Evolutionary conservation across 2,888 invertebrate species (phyloP).

Genomic region (Spisula subtruncata): DNA sequence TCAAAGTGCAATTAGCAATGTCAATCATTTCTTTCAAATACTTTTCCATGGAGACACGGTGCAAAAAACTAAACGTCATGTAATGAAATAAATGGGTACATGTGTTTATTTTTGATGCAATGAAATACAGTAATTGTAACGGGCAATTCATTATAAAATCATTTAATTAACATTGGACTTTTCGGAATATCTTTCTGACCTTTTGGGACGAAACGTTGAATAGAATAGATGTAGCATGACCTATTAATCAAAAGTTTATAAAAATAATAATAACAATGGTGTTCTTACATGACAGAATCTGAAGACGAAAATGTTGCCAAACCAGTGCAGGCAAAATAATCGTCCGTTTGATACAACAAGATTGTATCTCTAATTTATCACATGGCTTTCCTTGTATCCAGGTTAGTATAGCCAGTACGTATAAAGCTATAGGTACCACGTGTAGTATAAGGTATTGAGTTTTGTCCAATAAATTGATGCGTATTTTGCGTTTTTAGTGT

Average conservation of each 20-base stretch:
- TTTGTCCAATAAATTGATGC: no score
- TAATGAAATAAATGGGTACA: conserved; percentile 2
- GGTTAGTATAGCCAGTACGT: no score
- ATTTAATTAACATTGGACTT: background rate
- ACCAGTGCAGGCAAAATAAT: background rate
- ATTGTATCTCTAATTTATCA: no score
- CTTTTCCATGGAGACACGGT: background rate
- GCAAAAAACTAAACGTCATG: background rate
- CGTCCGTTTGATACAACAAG: no score
- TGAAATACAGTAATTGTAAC: background rate
- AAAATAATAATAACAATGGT: background rate
- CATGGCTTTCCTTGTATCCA: no score
- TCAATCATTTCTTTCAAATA: conserved; percentile 8
- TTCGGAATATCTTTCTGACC: background rate
- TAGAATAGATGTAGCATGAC: background rate
- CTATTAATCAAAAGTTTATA: conserved; percentile 9
- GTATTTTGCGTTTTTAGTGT: no score
- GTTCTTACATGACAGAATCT: conserved; percentile 17
- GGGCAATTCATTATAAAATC: background rate
- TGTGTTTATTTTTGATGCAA: background rate
- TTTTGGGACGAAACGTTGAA: background rate
- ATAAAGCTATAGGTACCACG: no score
- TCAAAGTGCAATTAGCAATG: background rate
- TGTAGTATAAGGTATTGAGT: no score
- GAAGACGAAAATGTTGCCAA: background rate